Base-by-base conservation (phyloP, 2,113 vertebrate genomes). In the Brienomyrus longianalis region DNA sequence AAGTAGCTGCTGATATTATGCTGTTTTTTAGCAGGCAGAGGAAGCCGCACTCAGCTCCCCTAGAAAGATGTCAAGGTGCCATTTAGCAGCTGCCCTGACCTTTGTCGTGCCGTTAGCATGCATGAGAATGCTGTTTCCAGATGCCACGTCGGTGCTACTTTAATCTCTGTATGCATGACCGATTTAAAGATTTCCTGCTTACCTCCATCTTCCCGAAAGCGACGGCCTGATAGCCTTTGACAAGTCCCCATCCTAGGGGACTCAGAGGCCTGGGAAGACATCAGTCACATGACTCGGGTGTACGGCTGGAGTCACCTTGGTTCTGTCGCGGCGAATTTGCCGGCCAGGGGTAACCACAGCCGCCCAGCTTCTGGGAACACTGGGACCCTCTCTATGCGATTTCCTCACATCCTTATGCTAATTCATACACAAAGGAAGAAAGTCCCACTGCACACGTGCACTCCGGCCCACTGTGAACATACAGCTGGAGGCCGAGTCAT, bases 131-230 rank as follows among this genome's bases (percentile, higher is more conserved):
- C 50, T 45, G 74, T 47, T 89, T 84, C 56, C n/a, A 87, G 89
- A 56, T 89, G 35, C 35, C 45, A 47, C 19, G 45, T 23, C 8
- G 31, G 19, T 86, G 51, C 83, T 23, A n/a, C 47, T 84, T 86
- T 86, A 47, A 62, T 86, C 89, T 54, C 84, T 48, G 45, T 23
- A 62, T 86, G 89, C 83, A 86, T 85, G 59, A 74, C 39, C 59
- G 51, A 74, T 87, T 90, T 86, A 90, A 86, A 86, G 89, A 90
- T 90, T 90, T 86, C 89, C 84, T 90, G 83, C 83, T 89, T 35
- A 54, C 62, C 45, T 35, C 45, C 59, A 74, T 90, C 83, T 52
- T 84, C 23, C 45, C 31, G 7, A 74, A 86, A 66, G 39, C 21
- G 39, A 86, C 43, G 48, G 47, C 39, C 52, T 66, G 89, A 48